Percentiles rank a stretch among this genome's conserved stretches.
phyloP scores from a whole-genome alignment of 2,797 vertebrate genomes.

The Coregonus ussuriensis region DNA sequence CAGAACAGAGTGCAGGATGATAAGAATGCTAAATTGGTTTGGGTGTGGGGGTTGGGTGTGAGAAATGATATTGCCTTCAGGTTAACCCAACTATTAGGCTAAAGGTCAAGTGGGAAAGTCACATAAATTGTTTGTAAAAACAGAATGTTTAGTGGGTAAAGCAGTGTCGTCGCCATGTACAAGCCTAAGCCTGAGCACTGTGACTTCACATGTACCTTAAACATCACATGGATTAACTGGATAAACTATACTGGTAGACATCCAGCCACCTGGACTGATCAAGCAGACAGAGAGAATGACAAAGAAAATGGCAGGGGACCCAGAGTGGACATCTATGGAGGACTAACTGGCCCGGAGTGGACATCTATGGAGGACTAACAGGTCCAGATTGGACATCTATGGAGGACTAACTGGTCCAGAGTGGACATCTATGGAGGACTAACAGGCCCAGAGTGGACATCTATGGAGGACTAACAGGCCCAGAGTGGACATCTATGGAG shows the following conservation, averaged over 20 bases:
- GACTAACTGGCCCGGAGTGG: too few species aligned
- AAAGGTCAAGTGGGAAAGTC: conserved; percentile 39
- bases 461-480: conserved; percentile 54
- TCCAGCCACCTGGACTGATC: conserved; percentile 48
- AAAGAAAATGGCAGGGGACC: conserved; percentile 68
- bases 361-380: too few species aligned
- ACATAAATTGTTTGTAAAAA: conserved; percentile 18
- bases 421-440: conserved; percentile 61
- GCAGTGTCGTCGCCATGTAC: background rate
- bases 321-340: conserved; percentile 51
- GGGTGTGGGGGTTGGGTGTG: conserved; percentile 72
- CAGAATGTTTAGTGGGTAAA: conserved; percentile 3
- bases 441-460: conserved; percentile 56
- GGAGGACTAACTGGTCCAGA: conserved; percentile 38
- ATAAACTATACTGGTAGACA: background rate
- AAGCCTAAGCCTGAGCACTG: background rate
- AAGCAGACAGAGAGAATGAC: conserved; percentile 67
- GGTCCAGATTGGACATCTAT: too few species aligned
- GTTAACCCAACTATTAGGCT: conserved; percentile 53
- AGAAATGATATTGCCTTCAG: conserved; percentile 76
- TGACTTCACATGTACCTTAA: background rate
- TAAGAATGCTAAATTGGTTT: conserved; percentile 64
- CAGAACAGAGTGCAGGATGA: conserved; percentile 47
- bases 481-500: background rate
- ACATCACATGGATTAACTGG: background rate